phyloP scores from a whole-genome alignment of 2,888 invertebrate species.

The Scaptodrosophila latifasciaeformis region DNA sequence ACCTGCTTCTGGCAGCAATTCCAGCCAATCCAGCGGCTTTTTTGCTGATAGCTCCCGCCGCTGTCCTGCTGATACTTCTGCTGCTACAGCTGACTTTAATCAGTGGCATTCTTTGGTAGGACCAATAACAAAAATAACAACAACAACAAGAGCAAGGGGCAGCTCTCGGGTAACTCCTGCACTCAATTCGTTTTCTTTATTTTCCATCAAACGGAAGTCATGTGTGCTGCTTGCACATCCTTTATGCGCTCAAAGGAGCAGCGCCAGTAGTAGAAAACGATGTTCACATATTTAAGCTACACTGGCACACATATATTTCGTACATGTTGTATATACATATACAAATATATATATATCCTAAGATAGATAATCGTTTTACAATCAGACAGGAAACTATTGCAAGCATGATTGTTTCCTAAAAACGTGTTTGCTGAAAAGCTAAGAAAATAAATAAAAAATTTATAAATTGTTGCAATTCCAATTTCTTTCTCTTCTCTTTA shows the following conservation, averaged over 20 bases:
- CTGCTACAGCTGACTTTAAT: slow-evolving; percentile 47
- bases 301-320: slow-evolving; percentile 20
- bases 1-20: too few relatives aligned
- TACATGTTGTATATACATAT: slow-evolving; percentile 8
- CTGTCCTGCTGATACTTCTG: neutral
- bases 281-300: slow-evolving; percentile 40
- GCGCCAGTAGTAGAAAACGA: slow-evolving; percentile 9
- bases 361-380: slow-evolving; percentile 57
- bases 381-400: slow-evolving; percentile 63
- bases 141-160: slow-evolving; percentile 19
- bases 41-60: slow-evolving; percentile 16
- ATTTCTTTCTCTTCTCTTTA: too few relatives aligned
- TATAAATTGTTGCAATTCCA: too few relatives aligned
- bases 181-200: slow-evolving; percentile 64
- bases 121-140: too few relatives aligned
- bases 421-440: slow-evolving; percentile 47
- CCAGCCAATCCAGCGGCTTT: too few relatives aligned
- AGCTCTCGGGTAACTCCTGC: slow-evolving; percentile 50
- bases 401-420: slow-evolving; percentile 63
- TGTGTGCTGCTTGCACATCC: slow-evolving; percentile 59
- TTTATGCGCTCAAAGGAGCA: slow-evolving; percentile 40
- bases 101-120: slow-evolving; percentile 58
- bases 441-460: neutral
- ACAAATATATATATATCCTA: slow-evolving; percentile 10
- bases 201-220: slow-evolving; percentile 57